Base-by-base conservation (phyloP, 2,888 invertebrate species). In the Imbricaverruca yamaguchii region DNA sequence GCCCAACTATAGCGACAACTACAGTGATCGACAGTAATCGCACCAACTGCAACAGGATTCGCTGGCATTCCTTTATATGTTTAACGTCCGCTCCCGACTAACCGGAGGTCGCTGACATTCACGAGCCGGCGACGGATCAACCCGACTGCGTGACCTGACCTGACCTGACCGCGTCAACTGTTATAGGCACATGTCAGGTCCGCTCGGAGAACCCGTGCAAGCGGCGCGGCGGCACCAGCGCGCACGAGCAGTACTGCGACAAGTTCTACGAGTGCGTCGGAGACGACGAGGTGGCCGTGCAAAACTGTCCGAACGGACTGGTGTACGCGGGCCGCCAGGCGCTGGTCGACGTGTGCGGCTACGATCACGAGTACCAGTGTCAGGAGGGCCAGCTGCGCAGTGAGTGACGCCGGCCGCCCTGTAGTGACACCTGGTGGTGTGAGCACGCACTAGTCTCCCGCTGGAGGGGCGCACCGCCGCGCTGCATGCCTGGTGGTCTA, bases 291-390 rank as follows among this genome's bases (percentile, higher is more conserved):
- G 83, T 85, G n/a, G 82, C 83, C 69, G 84, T 86, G 57, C 83
- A 84, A 82, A 83, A 85, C 77, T 87, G 87, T 84, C 85, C 86
- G 39, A 87, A 87, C 81, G 87, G 87, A 80, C 84, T 87, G 15
- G 86, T 86, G 15, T 87, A 86, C 84, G 84, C 83, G 53, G 86
- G 85, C 25, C 80, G 82, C 11, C 83, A 83, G 79, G 85, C 85
- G 59, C 84, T 86, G 55, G 84, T 86, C 78, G 85, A 85, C 80
- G 83, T 84, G 57, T 87, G 87, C 83, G 87, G 87, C 82, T 86
- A 86, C 82, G 85, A 86, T 67, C 86, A 86, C 85, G 85, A 86
- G 80, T 86, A 86, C 59, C 87, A 87, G 84, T 87, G 87, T 84
- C 83, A 83, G 61, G 84, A 84, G 63, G 84, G 86, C 81, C 85